phyloP scores from a whole-genome alignment of 2,888 invertebrate genomes.

The Apamea sordens region DNA sequence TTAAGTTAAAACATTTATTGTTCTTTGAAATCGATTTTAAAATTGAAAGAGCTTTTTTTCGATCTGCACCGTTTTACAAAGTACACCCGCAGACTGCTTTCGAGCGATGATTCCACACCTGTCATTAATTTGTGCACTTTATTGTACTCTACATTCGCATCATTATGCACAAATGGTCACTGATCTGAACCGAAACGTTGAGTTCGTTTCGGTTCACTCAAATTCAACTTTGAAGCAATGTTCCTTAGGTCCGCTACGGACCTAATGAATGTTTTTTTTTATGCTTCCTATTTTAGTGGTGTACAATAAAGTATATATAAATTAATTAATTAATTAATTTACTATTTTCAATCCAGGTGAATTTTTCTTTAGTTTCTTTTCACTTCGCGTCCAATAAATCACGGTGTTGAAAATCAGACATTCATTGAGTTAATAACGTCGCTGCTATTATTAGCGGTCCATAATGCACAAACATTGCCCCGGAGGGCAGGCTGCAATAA shows the following conservation, averaged over 20 bases:
- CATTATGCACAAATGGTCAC: slow-evolving; percentile 9
- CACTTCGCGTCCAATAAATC: slow-evolving; percentile 11
- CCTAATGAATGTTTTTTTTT: too few species aligned
- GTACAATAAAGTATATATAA: too few species aligned
- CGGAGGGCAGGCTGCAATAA: slow-evolving; percentile 53
- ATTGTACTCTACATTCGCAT: slow-evolving; percentile 5
- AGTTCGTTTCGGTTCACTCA: too few species aligned
- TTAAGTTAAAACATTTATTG: slow-evolving; percentile 14
- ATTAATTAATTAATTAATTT: too few species aligned
- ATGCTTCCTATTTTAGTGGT: too few species aligned
- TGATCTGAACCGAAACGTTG: not conserved
- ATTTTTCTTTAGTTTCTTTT: not conserved
- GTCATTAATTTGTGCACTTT: slow-evolving; percentile 14
- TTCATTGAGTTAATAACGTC: slow-evolving; percentile 43
- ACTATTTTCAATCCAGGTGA: not conserved
- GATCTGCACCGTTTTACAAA: slow-evolving; percentile 18
- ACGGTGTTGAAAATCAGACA: slow-evolving; percentile 38
- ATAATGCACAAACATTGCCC: slow-evolving; percentile 53
- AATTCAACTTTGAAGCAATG: not conserved
- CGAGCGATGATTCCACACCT: slow-evolving; percentile 11
- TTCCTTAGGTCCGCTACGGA: not conserved
- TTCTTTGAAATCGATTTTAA: slow-evolving; percentile 26
- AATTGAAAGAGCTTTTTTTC: slow-evolving; percentile 6
- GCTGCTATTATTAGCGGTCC: slow-evolving; percentile 50
- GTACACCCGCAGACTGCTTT: not conserved